Percentiles rank a stretch among this genome's conserved stretches.
Conservation (phyloP, 2,113 vertebrate species). For the Macaca mulatta region DNA sequence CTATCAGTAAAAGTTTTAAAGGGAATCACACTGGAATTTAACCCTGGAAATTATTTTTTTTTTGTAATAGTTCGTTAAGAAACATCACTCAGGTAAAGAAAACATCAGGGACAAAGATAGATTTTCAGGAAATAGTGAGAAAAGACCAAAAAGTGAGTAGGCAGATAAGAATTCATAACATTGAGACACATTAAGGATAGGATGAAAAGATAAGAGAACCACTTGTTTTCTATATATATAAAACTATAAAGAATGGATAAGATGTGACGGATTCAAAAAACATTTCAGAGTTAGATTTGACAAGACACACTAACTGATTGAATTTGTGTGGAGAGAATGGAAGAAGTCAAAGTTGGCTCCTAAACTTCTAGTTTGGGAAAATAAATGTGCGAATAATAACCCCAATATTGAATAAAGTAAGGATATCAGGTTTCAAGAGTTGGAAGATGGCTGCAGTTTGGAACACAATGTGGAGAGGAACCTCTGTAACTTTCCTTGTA, state of each 20-base stretch:
- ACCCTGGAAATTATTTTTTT: neutral
- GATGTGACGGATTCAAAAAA: neutral
- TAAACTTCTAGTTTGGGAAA: neutral
- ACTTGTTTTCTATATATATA: neutral
- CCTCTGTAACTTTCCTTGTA: neutral
- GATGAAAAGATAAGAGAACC: neutral
- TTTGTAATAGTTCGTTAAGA: neutral
- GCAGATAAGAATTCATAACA: neutral
- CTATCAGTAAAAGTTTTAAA: neutral
- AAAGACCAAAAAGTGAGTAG: neutral
- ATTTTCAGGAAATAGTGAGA: conserved; percentile 8
- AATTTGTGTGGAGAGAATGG: neutral
- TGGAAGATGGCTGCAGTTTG: neutral
- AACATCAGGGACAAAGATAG: neutral
- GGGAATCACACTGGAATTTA: neutral
- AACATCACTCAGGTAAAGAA: neutral
- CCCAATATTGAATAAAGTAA: neutral
- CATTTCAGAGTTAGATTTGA: conserved; percentile 9
- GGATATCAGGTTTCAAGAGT: neutral
- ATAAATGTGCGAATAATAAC: neutral
- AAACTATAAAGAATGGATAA: neutral
- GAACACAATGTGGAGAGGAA: neutral
- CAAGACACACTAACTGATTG: neutral
- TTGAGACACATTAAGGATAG: neutral
- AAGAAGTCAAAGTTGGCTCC: neutral